Conservation (phyloP, 2,888 invertebrate species). For the Aporophyla nigra region DNA sequence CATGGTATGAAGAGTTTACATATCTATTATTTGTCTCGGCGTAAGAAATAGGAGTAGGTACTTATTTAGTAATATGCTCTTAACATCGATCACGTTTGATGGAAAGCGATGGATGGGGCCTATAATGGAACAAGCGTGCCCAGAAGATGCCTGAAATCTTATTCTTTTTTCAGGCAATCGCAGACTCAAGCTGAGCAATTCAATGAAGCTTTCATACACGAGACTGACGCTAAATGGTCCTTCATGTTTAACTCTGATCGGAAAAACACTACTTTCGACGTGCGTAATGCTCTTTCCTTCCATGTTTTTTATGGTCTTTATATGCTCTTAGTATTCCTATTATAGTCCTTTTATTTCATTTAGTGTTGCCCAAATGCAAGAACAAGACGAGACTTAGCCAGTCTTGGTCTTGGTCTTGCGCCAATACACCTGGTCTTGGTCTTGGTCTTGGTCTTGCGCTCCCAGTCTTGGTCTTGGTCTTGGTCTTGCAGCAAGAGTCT, state of each 20-base stretch:
- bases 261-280: slow-evolving; percentile 86
- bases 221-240: slow-evolving; percentile 93
- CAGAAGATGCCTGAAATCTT: not conserved
- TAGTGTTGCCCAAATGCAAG: no score
- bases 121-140: no score
- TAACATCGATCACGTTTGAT: no score
- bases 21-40: not conserved
- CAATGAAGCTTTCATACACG: slow-evolving; percentile 91
- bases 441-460: no score
- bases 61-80: no score
- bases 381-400: no score
- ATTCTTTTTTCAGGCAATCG: slow-evolving; percentile 80
- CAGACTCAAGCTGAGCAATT: slow-evolving; percentile 82
- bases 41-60: not conserved
- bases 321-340: not conserved
- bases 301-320: not conserved
- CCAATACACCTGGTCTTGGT: no score
- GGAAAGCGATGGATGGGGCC: no score
- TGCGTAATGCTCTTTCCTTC: slow-evolving; percentile 70
- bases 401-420: no score
- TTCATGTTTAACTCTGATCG: slow-evolving; percentile 90
- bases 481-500: no score
- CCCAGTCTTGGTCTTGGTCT: no score
- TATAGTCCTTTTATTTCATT: no score
- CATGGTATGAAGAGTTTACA: slow-evolving; percentile 82